These are phyloP conservation scores for Coranthus polyacanthus DNA, from an alignment of 2,797 vertebrate species.

Conservation along the genomic window DNA sequence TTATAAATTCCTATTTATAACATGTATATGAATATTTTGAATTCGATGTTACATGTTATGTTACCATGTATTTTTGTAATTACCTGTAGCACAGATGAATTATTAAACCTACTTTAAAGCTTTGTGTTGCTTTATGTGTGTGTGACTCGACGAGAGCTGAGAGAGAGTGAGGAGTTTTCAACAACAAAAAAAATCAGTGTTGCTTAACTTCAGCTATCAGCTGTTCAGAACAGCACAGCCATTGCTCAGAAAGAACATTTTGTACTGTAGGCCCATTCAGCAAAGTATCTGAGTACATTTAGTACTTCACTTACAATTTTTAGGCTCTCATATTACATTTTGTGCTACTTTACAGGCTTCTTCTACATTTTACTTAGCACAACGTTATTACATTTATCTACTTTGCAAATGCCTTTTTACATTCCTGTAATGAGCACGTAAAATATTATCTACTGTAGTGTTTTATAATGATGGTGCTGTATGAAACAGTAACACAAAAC, in stretches of 20 bases:
- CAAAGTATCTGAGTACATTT: too few species aligned
- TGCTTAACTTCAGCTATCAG: conserved; percentile 20
- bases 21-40: conserved; percentile 59
- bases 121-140: conserved; percentile 7
- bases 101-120: conserved; percentile 59
- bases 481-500: too few species aligned
- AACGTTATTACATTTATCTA: too few species aligned
- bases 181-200: conserved; percentile 8
- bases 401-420: too few species aligned
- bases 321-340: not conserved
- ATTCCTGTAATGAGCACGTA: too few species aligned
- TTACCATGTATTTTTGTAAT: conserved; percentile 74
- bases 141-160: not conserved
- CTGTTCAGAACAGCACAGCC: conserved; percentile 2
- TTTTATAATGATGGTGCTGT: too few species aligned
- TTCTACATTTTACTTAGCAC: too few species aligned
- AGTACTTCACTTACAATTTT: not conserved
- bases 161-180: not conserved
- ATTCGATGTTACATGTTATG: conserved; percentile 58
- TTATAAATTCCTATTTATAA: conserved; percentile 63
- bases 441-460: too few species aligned
- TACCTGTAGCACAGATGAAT: conserved; percentile 49
- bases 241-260: conserved; percentile 9
- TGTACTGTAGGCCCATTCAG: not conserved
- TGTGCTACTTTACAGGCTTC: too few species aligned